Evolutionary conservation across 2,797 vertebrate genomes (phyloP).

Genomic region (Sebastes dallii): DNA sequence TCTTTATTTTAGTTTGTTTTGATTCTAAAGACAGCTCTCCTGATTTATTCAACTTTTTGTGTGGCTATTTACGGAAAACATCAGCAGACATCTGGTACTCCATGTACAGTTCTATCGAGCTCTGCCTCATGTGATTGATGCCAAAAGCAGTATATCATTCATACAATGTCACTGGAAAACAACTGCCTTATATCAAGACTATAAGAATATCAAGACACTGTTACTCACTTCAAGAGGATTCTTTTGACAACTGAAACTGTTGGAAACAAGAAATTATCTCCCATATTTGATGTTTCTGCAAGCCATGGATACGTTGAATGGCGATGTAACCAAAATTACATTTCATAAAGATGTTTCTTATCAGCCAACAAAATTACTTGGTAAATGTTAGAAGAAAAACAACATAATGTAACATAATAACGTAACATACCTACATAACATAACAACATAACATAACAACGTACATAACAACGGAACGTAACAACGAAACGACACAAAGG

Average conservation of each 20-base stretch:
- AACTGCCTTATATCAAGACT: background rate
- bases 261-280: background rate
- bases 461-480: too few relatives aligned
- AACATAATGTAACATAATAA: too few relatives aligned
- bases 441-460: too few relatives aligned
- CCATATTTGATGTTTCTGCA: too few relatives aligned
- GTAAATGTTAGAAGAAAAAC: too few relatives aligned
- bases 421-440: fast-evolving
- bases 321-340: too few relatives aligned
- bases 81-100: background rate
- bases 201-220: too few relatives aligned
- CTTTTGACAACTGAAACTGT: background rate
- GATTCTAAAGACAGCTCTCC: background rate
- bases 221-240: background rate
- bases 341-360: too few relatives aligned
- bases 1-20: background rate
- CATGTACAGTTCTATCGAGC: background rate
- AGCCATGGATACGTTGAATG: too few relatives aligned
- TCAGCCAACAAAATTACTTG: too few relatives aligned
- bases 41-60: background rate
- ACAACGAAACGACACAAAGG: too few relatives aligned
- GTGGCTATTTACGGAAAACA: background rate
- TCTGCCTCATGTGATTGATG: background rate
- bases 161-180: background rate
- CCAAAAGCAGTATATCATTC: background rate